Evolutionary conservation across 2,888 invertebrate genomes (phyloP).

Genomic region (Leptura quadrifasciata): DNA sequence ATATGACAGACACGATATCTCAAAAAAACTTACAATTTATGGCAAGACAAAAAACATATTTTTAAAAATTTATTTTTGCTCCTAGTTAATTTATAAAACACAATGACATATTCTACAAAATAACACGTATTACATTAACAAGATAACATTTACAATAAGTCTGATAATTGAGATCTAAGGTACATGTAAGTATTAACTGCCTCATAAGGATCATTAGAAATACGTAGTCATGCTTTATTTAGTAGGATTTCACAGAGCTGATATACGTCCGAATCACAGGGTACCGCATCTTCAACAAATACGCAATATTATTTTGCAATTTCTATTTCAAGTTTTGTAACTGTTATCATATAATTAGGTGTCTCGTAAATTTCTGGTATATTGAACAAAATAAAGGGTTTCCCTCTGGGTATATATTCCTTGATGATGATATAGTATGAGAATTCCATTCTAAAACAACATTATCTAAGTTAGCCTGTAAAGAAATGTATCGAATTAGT

Average conservation of each 20-base stretch:
- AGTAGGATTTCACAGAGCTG: not conserved
- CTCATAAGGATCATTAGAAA: not conserved
- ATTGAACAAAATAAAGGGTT: not conserved
- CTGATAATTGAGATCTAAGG: not conserved
- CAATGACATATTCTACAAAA: too few species aligned
- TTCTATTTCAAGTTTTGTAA: not conserved
- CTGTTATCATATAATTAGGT: not conserved
- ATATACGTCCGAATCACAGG: not conserved
- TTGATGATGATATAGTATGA: not conserved
- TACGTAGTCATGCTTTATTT: not conserved
- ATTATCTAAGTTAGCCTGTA: not conserved
- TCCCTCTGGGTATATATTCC: not conserved
- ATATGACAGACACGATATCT: too few species aligned
- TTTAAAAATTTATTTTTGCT: too few species aligned
- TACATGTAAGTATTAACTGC: not conserved
- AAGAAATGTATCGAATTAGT: not conserved
- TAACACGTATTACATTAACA: too few species aligned
- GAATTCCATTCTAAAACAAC: constrained; percentile 4
- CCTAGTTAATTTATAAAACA: too few species aligned
- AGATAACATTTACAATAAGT: not conserved
- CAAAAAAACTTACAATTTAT: too few species aligned
- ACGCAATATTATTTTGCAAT: not conserved
- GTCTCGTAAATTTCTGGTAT: not conserved
- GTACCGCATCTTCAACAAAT: not conserved
- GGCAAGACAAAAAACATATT: too few species aligned